Base-by-base conservation (phyloP, 1,140 invertebrate genomes). In the Dendrolimus punctatus region DNA sequence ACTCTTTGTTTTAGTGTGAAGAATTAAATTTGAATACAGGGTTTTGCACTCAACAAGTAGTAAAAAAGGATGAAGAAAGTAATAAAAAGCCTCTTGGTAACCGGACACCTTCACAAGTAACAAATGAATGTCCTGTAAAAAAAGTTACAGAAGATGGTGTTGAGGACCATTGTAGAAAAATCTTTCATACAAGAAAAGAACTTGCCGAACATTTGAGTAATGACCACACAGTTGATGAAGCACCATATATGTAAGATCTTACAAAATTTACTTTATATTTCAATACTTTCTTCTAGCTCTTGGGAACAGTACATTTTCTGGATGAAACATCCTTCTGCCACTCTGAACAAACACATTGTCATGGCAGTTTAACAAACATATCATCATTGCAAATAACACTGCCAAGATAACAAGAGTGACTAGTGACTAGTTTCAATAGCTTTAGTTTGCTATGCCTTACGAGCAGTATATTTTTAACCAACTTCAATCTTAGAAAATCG, bases 1-100 rank as follows among this genome's bases (percentile, higher is more conserved):
- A 10, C 36, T 47, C 41, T 38, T 55, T 51, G 7, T 74, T 72
- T 36, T 53, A 84, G 80, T 84, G 81, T 74, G 76, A 82, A 48
- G 57, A 77, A 88, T 70, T 85, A 59, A 80, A 76, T 58, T 86
- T 77, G 66, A 71, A 65, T 49, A 81, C 80, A 46, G 73, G 72
- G 23, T 87, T 81, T 56, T 71, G 62, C 53, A 83, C 71, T 62
- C 79, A 85, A 61, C 69, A 76, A 55, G 84, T 76, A 51, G 59
- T 86, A 51, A 71, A 69, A 36, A 80, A 76, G 51, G 84, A 87
- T 55, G 75, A 76, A 56, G 75, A 65, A 42, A 57, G 62, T 50
- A 82, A 87, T 49, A 73, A 78, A 7, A 74, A 73, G 54, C 61
- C 56, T 6, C 51, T 53, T 6, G 60, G 50, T 46, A 51, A 57